Percentiles rank a stretch among this genome's conserved stretches.
Conservation (phyloP, 2,888 invertebrate genomes). For the Spodoptera picta region DNA sequence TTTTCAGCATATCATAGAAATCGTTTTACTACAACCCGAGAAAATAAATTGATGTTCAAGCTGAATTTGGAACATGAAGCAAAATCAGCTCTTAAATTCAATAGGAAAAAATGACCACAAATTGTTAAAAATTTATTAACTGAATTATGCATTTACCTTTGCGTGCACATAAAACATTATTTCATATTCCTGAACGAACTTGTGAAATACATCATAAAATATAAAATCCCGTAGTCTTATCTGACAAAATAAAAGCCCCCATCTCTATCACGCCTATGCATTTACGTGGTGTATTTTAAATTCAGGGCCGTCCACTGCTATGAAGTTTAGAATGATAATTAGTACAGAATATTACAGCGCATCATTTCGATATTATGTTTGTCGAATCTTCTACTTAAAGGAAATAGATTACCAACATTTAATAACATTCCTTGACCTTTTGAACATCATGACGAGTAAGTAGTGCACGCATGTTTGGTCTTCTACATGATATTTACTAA, state of each 20-base stretch:
- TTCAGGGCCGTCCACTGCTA: constrained; percentile 69
- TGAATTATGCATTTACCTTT: no score
- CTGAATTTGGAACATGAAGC: no score
- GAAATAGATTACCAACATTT: constrained; percentile 57
- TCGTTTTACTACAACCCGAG: no score
- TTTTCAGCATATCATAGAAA: no score
- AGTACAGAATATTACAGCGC: constrained; percentile 57
- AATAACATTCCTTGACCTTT: constrained; percentile 45
- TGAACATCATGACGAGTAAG: constrained; percentile 22
- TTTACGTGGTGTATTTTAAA: constrained; percentile 57
- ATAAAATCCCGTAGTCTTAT: no score
- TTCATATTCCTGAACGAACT: no score
- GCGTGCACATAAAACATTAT: no score
- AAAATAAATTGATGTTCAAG: no score
- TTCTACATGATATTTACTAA: not conserved
- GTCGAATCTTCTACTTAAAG: constrained; percentile 41
- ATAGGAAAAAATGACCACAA: no score
- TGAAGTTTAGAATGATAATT: constrained; percentile 68
- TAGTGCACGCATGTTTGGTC: not conserved
- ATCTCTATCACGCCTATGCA: constrained; percentile 26
- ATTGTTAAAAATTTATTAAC: no score
- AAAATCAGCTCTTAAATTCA: no score
- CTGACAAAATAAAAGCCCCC: constrained; percentile 16
- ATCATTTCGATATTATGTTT: constrained; percentile 57
- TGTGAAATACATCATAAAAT: no score